Conservation (phyloP, 2,888 invertebrate species). For the Slavum lentiscoides region DNA sequence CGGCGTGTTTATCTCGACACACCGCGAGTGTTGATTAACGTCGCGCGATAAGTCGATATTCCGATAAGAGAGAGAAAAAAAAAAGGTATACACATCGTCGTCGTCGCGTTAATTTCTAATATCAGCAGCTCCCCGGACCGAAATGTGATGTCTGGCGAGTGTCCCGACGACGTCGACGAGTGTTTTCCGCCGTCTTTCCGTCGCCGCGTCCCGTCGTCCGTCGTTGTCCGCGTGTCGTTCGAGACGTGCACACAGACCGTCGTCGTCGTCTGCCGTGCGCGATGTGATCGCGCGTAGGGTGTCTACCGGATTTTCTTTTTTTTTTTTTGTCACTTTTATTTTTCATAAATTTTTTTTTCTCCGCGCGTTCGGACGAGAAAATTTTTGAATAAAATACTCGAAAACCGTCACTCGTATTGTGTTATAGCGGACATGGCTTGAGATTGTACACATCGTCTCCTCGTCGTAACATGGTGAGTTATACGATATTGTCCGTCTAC, state of each 20-base stretch:
- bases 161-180: neutral
- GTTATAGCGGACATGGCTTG: conserved; percentile 22
- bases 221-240: too few species aligned
- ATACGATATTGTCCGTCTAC: neutral
- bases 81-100: neutral
- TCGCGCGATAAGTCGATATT: conserved; percentile 46
- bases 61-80: conserved; percentile 17
- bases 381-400: too few species aligned
- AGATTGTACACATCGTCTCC: neutral
- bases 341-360: too few species aligned
- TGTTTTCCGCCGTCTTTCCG: neutral
- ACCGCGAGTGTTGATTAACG: conserved; percentile 17
- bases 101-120: neutral
- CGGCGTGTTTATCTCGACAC: conserved; percentile 42
- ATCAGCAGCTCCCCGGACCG: too few species aligned
- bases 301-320: neutral
- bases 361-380: neutral
- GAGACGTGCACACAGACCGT: too few species aligned
- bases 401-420: neutral
- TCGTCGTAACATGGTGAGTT: conserved; percentile 41
- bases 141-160: neutral
- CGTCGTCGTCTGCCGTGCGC: neutral
- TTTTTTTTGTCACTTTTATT: too few species aligned
- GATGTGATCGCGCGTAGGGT: neutral
- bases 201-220: too few species aligned